phyloP scores from a whole-genome alignment of 2,113 vertebrate species.

The Madoqua kirkii region DNA sequence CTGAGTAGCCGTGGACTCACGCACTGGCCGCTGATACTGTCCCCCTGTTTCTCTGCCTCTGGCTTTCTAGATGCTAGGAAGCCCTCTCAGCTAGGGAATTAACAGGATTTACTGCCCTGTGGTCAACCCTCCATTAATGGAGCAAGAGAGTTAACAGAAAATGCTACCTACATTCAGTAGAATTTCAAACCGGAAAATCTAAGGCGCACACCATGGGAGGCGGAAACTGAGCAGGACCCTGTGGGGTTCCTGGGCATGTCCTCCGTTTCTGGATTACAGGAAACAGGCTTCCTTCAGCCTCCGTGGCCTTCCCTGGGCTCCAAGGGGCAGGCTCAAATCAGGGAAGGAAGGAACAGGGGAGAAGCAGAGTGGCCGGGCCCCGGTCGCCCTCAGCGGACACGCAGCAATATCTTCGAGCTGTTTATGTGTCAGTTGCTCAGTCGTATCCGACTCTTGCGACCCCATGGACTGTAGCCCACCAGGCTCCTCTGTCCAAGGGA shows the following conservation, averaged over 20 bases:
- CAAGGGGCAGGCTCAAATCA: neutral
- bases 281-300: neutral
- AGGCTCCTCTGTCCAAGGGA: too few species aligned
- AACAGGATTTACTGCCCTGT: neutral
- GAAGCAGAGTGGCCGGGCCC: neutral
- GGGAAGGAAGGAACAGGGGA: neutral
- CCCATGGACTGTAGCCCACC: too few species aligned
- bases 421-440: neutral
- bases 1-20: fast-evolving
- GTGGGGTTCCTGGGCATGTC: neutral
- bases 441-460: too few species aligned
- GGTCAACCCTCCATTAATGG: neutral
- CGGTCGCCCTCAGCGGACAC: neutral
- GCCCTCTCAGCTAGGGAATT: neutral
- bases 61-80: neutral
- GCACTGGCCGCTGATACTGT: fast-evolving
- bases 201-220: neutral
- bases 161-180: neutral
- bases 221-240: neutral
- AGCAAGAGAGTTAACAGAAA: neutral
- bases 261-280: neutral
- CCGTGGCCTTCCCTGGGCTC: neutral
- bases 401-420: neutral
- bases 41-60: neutral
- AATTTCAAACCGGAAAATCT: neutral